A percentile compares a stretch with the other conserved stretches of the same genome.
These are phyloP conservation scores for Sula dactylatra DNA, from an alignment of 2,113 vertebrate species.

Conservation along the genomic window DNA sequence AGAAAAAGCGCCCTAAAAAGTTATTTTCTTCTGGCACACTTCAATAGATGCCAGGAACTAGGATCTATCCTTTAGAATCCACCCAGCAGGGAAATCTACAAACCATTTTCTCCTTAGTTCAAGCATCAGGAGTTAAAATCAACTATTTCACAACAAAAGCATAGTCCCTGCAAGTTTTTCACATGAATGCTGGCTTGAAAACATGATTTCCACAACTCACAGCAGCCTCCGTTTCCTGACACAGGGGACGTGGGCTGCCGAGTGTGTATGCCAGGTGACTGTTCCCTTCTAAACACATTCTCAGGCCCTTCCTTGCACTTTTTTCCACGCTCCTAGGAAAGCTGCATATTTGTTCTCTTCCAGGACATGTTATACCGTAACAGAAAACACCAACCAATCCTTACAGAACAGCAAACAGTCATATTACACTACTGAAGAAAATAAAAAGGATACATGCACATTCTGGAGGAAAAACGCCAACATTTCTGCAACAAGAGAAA, in stretches of 20 bases:
- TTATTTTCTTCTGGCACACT: neutral
- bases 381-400: neutral
- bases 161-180: neutral
- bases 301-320: neutral
- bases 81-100: neutral
- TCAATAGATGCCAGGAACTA: neutral
- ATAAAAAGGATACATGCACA: neutral
- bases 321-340: neutral
- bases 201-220: neutral
- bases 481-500: neutral
- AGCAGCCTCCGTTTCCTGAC: neutral
- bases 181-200: neutral
- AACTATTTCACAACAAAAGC: neutral
- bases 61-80: neutral
- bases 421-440: neutral
- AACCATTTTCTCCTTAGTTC: neutral
- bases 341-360: neutral
- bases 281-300: neutral
- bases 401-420: neutral
- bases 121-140: neutral
- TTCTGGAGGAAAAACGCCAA: neutral
- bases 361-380: neutral
- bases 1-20: neutral
- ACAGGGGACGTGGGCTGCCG: neutral
- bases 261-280: fast-evolving